Percentiles rank a stretch among this genome's conserved stretches.
Conservation (phyloP, 2,888 invertebrate species). For the Enoplolaimus lenunculus region DNA sequence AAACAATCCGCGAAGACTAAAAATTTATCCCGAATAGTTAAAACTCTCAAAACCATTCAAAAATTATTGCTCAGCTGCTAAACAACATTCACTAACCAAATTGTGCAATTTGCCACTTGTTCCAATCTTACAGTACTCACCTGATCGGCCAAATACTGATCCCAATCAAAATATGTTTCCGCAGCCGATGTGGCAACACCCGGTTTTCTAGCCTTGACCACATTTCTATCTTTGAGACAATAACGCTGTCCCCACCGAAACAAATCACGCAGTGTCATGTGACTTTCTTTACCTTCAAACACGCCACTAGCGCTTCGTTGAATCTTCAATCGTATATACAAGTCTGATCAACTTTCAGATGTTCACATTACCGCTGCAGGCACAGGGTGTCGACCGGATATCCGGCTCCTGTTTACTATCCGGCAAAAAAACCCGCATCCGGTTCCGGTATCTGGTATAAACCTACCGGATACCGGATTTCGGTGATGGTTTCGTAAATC, state of each 20-base stretch:
- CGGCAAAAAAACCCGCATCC: too few species aligned
- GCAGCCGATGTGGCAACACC: slow-evolving; percentile 15
- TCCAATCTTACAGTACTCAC: too few species aligned
- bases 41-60: neutral
- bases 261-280: slow-evolving; percentile 81
- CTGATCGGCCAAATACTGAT: slow-evolving; percentile 87
- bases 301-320: slow-evolving; percentile 67
- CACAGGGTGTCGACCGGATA: too few species aligned
- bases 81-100: too few species aligned
- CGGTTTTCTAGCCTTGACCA: neutral
- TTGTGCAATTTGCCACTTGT: too few species aligned
- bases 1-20: neutral
- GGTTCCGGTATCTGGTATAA: too few species aligned
- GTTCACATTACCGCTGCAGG: too few species aligned
- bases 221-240: slow-evolving; percentile 45
- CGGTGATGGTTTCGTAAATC: too few species aligned
- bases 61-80: neutral
- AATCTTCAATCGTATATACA: too few species aligned
- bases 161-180: slow-evolving; percentile 72
- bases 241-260: slow-evolving; percentile 92
- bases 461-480: too few species aligned
- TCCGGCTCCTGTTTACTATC: too few species aligned
- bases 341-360: too few species aligned
- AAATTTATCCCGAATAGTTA: neutral
- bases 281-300: slow-evolving; percentile 73